Evolutionary conservation across 1,140 invertebrate genomes (phyloP), one percentile per base, ranked within the genome.

Genomic region (Stegodyphus mimosarum): DNA sequence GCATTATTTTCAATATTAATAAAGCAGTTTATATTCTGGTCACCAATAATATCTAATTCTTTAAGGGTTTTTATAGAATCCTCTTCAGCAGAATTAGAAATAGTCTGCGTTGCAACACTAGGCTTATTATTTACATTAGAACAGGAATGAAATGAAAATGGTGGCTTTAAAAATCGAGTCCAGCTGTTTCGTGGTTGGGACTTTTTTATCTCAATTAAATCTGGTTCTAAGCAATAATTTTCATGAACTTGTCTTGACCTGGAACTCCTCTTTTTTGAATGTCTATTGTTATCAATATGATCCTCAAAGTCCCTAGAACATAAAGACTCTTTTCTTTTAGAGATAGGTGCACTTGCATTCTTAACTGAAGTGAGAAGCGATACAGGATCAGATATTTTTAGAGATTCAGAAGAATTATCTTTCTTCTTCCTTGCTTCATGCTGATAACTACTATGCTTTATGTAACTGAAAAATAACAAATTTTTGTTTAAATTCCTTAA

Each of bases 51-150:
- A 50, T 83, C 72, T 49, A 83, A 55, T 48, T 83, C 50, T 83
- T 83, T 83, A 18, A 83, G 50, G 15, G 72, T 75, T 55, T 83
- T 75, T 9, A 48, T 4, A 55, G 72, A 5, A 75, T 83, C 64
- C 10, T 66, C 53, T 67, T 74, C 60, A 18, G 49, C 18, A 55
- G 60, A 48, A 55, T 67, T 50, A 33, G 50, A 18, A 74, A 49
- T 74, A 48, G 84, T 86, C 49, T 86, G 84, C 17, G 84, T 86
- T 5, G 84, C 84, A 73, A 80, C 84, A 79, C 77, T 86, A 52
- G 84, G 77, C n/a, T 86, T 86, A 69, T 86, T 79, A 73, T 77
- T 72, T 55, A 76, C 15, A 79, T 80, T 73, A 55, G 77, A 80
- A 74, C 74, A 78, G 5, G 84, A 79, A 66, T 74, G 55, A 50